Evolutionary conservation across 2,888 invertebrate species (phyloP), one percentile per base, ranked within the genome.

Genomic region (Lycocerus yunnanus): DNA sequence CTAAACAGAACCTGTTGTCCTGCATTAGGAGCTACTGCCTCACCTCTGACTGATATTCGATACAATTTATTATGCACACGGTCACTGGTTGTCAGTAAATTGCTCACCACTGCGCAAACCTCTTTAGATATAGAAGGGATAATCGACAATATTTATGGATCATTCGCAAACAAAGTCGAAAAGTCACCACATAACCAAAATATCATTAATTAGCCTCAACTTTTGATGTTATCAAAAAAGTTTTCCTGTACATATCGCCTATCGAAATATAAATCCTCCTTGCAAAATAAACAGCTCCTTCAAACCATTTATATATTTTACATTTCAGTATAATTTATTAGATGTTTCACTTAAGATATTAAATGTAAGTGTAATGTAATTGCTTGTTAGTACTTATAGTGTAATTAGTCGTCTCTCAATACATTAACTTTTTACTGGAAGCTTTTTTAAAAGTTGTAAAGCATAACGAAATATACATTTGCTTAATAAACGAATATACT

Each of bases 1-100:
- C 71, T 75, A 77, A 77, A 75, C 73, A 77, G 73, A 77, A 77
- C 77, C 75, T 75, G 77, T 77, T 75, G 73, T 73, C 24, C 43
- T 75, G 72, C 69, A 75, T 68, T 74, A 74, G 78, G 67, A 78
- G 78, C 76, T 74, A 74, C 74, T 73, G 71, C 74, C 74, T 75
- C 69, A 75, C 76, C 76, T 74, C 68, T 78, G 77, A 75, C 73
- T 78, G 78, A 77, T 78, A 78, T 78, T 78, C 73, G 78, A 78
- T 78, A 78, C 76, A 76, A 78, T 78, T 78, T 77, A 78, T 78
- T 78, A 74, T 66, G 70, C 67, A 71, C 71, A 74, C 74, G 77
- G 74, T 74, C 71, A 72, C 69, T 69, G 76, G 66, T 66, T 76
- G 76, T 76, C 76, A 76, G 74, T 76, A 74, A 74, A 76, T 76